Percentiles rank a stretch among this genome's conserved stretches.
phyloP scores from a whole-genome alignment of 1,140 invertebrate species.

The Sarcophaga peregrina region DNA sequence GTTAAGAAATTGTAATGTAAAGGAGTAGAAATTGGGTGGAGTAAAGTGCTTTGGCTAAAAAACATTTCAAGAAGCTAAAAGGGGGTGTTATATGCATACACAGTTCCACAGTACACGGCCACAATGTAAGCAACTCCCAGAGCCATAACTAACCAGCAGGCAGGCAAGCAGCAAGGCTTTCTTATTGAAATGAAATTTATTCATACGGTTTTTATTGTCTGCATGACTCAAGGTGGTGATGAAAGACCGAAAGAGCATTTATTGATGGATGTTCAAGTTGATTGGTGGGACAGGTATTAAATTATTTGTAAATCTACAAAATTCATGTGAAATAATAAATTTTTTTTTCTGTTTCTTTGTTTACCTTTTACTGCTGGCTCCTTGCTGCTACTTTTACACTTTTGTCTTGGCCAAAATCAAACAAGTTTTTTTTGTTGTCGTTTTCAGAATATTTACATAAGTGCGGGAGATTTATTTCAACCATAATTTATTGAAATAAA shows the following conservation, averaged over 20 bases:
- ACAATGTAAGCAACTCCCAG: neutral
- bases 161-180: too few species aligned
- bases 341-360: neutral
- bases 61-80: slow-evolving; percentile 5
- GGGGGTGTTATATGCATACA: neutral
- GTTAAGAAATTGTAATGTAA: too few species aligned
- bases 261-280: slow-evolving; percentile 39
- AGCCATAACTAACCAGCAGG: too few species aligned
- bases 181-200: neutral
- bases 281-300: slow-evolving; percentile 41
- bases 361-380: neutral
- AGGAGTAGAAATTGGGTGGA: slow-evolving; percentile 22
- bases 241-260: slow-evolving; percentile 38
- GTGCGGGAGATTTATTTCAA: neutral
- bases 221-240: slow-evolving; percentile 32
- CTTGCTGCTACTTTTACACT: neutral
- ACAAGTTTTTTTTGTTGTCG: neutral
- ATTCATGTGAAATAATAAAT: slow-evolving; percentile 42
- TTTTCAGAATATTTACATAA: neutral
- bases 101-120: slow-evolving; percentile 6
- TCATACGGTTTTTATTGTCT: slow-evolving; percentile 13
- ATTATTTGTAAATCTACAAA: slow-evolving; percentile 42
- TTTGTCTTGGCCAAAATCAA: neutral
- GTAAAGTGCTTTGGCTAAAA: neutral
- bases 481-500: neutral